phyloP scores from a whole-genome alignment of 2,113 vertebrate species.

The Triplophysa rosa region DNA sequence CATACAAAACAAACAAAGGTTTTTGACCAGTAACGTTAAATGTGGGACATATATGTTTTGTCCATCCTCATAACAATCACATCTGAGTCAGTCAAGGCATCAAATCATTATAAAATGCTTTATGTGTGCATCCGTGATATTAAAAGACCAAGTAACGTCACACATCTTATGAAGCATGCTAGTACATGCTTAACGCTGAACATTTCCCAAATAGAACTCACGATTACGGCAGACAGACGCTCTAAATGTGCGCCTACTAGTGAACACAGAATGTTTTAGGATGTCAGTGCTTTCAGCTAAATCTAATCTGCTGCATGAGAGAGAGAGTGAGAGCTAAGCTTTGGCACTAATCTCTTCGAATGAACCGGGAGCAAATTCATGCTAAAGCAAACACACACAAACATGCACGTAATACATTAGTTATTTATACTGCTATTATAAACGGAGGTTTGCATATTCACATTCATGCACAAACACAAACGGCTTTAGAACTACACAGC shows the following conservation, averaged over 20 bases:
- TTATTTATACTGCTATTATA: background rate
- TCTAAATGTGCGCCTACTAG: too few relatives aligned
- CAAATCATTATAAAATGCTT: too few relatives aligned
- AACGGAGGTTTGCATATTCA: background rate
- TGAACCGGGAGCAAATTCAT: constrained; percentile 2
- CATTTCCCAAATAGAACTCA: too few relatives aligned
- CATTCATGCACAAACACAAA: background rate
- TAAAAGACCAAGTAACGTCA: too few relatives aligned
- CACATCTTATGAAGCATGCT: too few relatives aligned
- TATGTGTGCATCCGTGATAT: too few relatives aligned
- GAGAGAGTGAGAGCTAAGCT: background rate
- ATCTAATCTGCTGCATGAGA: constrained; percentile 15
- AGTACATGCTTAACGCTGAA: too few relatives aligned
- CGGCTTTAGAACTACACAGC: background rate
- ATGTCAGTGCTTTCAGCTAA: background rate
- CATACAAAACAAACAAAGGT: rapidly evolving
- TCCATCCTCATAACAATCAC: too few relatives aligned
- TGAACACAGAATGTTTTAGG: background rate
- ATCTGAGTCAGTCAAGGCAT: too few relatives aligned
- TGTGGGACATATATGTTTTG: too few relatives aligned
- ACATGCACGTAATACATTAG: background rate
- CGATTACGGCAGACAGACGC: too few relatives aligned
- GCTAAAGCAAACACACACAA: constrained; percentile 2
- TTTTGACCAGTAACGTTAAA: too few relatives aligned
- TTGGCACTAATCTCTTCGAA: background rate